These are phyloP conservation scores for Liparis tanakae DNA, from an alignment of 2,797 vertebrate species.

Conservation along the genomic window DNA sequence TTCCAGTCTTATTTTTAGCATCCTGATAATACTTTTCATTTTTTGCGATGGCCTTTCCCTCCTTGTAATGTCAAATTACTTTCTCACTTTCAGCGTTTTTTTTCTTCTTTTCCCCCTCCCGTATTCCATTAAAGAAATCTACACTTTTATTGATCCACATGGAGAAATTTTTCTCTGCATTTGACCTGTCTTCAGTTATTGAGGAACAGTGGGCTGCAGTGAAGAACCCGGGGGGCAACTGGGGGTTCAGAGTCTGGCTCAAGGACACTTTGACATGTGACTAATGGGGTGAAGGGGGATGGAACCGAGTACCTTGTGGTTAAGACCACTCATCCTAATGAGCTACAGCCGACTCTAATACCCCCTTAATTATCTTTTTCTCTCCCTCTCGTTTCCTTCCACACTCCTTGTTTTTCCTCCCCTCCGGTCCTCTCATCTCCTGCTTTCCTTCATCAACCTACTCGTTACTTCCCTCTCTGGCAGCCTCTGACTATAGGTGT, in stretches of 20 bases:
- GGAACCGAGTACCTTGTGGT: too few species aligned
- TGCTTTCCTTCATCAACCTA: conserved; percentile 31
- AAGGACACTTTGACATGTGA: too few species aligned
- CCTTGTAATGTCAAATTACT: background rate
- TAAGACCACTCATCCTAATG: too few species aligned
- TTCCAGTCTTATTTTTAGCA: background rate
- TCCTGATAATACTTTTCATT: background rate
- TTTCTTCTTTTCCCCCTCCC: background rate
- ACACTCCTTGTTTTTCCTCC: background rate
- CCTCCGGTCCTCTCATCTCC: background rate
- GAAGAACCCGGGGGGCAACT: too few species aligned
- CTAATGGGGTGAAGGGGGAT: too few species aligned
- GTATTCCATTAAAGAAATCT: background rate
- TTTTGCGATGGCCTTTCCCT: fast-evolving
- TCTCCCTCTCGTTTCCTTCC: background rate
- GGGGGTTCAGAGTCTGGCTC: too few species aligned
- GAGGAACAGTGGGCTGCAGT: too few species aligned
- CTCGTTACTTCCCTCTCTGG: conserved; percentile 33
- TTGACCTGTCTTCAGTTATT: too few species aligned
- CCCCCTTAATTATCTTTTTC: background rate
- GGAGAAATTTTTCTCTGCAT: too few species aligned
- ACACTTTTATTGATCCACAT: too few species aligned
- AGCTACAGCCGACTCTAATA: too few species aligned
- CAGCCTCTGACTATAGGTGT: conserved; percentile 12
- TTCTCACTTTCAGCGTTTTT: background rate